Conservation (phyloP, 64 coral and sea anemone genomes). For the Catalaphyllia jardinei region DNA sequence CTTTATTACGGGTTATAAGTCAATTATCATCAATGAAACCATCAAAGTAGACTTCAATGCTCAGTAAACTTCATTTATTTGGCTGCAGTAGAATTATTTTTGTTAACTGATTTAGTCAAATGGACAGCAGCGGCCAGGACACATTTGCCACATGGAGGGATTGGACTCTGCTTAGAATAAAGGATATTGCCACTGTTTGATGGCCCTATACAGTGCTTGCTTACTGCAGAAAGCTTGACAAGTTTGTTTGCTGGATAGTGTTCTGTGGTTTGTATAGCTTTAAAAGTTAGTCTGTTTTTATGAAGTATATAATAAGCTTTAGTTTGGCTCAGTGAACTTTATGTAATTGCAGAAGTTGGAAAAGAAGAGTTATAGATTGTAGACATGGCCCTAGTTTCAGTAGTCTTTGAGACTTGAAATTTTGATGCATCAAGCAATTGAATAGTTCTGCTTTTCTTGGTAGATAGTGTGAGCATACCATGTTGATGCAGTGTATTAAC, state of each 20-base stretch:
- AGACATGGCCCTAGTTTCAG: background rate
- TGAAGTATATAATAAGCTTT: conserved; percentile 30
- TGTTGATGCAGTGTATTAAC: background rate
- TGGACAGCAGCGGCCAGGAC: conserved; percentile 24
- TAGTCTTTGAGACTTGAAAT: conserved; percentile 11
- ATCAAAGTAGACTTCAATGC: conserved; percentile 5
- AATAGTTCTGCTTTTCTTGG: background rate
- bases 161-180: background rate
- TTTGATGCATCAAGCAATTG: background rate
- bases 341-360: background rate
- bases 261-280: conserved; percentile 44
- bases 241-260: background rate
- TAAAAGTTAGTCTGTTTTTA: conserved; percentile 38
- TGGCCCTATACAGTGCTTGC: background rate
- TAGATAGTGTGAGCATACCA: conserved; percentile 16
- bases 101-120: conserved; percentile 49
- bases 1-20: conserved; percentile 93
- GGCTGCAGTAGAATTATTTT: conserved; percentile 47
- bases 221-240: background rate
- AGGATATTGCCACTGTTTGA: background rate
- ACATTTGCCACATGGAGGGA: background rate
- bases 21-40: conserved; percentile 77
- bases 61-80: conserved; percentile 21
- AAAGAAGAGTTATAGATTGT: background rate
- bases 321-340: conserved; percentile 25